These are phyloP conservation scores for Rhingia campestris DNA, from an alignment of 2,888 invertebrate genomes.

Conservation along the genomic window DNA sequence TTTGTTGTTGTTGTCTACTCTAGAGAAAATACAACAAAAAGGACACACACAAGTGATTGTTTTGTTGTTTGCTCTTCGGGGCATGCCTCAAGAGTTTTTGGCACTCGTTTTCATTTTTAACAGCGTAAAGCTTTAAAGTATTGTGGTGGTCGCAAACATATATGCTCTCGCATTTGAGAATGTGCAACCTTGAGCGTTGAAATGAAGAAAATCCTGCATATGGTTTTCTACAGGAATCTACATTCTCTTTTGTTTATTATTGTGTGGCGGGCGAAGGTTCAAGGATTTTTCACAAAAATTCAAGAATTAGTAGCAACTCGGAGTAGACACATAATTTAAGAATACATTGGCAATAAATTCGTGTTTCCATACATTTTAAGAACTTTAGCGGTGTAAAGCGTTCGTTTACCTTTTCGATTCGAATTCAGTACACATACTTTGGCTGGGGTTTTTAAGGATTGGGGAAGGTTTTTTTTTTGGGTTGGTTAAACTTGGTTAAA, in stretches of 20 bases:
- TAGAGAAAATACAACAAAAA: constrained; percentile 24
- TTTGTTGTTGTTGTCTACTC: not conserved
- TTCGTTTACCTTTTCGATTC: too few species aligned
- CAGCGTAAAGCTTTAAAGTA: constrained; percentile 37
- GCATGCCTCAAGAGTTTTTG: constrained; percentile 42
- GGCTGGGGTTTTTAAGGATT: too few species aligned
- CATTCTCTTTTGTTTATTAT: not conserved
- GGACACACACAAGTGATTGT: constrained; percentile 27
- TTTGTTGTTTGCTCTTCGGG: constrained; percentile 32
- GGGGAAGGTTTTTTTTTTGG: too few species aligned
- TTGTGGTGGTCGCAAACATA: constrained; percentile 28
- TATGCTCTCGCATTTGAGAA: not conserved
- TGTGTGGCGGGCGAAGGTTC: constrained; percentile 12
- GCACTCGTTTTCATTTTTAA: constrained; percentile 46
- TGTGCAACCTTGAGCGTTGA: constrained; percentile 4
- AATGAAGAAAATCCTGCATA: constrained; percentile 15
- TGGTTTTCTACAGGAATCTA: not conserved
- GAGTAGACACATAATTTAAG: not conserved
- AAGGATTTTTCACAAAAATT: constrained; percentile 13
- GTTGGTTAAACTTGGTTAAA: too few species aligned
- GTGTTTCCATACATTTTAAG: not conserved
- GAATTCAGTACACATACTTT: too few species aligned
- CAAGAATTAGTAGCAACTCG: not conserved
- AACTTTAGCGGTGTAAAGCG: not conserved
- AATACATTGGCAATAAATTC: not conserved